Conservation (phyloP, 1,140 invertebrate genomes). For the Platorchestia sp. region DNA sequence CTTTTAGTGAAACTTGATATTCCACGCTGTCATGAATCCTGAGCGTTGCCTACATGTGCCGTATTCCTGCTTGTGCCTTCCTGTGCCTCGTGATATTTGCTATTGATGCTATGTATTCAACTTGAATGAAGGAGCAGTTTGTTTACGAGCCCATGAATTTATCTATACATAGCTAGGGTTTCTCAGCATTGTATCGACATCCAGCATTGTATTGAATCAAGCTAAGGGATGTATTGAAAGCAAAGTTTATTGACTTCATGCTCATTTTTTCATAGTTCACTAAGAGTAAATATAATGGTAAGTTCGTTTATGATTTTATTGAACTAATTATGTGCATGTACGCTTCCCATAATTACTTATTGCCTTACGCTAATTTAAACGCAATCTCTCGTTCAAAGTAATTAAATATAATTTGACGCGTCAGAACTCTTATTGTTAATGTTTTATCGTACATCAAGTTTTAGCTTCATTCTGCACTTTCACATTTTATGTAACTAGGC, state of each 20-base stretch:
- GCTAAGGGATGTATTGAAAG: not conserved
- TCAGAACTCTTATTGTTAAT: not conserved
- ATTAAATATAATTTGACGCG: not conserved
- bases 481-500: not conserved
- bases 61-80: not conserved
- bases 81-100: not conserved
- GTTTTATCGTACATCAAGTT: not conserved
- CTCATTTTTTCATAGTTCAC: not conserved
- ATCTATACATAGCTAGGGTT: not conserved
- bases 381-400: not conserved
- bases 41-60: not conserved
- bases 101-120: not conserved
- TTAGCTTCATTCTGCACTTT: not conserved
- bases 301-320: constrained; percentile 10
- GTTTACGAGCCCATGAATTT: not conserved
- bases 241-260: constrained; percentile 15
- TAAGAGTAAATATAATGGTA: not conserved
- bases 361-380: not conserved
- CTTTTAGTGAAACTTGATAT: not conserved
- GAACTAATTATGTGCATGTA: constrained; percentile 16
- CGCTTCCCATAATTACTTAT: not conserved
- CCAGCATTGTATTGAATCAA: not conserved
- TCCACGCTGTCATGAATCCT: not conserved
- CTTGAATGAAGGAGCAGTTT: not conserved
- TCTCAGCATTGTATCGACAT: not conserved